Evolutionary conservation across 2,888 invertebrate species (phyloP).

Genomic region (Stenoptilia bipunctidactyla): DNA sequence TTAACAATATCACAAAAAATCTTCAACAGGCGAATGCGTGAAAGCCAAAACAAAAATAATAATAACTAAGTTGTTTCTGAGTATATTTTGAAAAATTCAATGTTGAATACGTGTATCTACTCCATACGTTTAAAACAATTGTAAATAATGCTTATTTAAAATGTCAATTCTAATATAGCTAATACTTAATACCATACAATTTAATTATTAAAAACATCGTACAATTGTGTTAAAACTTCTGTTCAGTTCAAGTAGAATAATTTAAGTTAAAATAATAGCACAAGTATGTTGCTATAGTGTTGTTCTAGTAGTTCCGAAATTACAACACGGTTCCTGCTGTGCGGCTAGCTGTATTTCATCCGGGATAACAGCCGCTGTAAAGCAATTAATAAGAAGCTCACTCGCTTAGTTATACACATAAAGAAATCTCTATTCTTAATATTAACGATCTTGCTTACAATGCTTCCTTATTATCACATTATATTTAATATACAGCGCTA

Average conservation of each 20-base stretch:
- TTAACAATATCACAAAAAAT: too few relatives aligned
- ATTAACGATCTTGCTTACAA: conserved; percentile 59
- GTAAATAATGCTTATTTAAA: too few relatives aligned
- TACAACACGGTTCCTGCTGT: conserved; percentile 27
- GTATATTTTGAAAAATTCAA: too few relatives aligned
- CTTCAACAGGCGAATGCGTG: too few relatives aligned
- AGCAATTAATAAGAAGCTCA: conserved; percentile 48
- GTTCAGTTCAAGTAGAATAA: not conserved
- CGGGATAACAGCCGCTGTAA: conserved; percentile 41
- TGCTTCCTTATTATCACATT: conserved; percentile 63
- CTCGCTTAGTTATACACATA: conserved; percentile 57
- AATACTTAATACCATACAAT: not conserved
- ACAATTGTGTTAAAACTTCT: too few relatives aligned
- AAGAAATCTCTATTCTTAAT: conserved; percentile 56
- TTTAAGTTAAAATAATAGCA: not conserved
- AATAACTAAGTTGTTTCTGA: too few relatives aligned
- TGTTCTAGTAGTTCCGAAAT: conserved; percentile 21
- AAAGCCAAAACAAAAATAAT: too few relatives aligned
- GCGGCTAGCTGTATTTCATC: conserved; percentile 38
- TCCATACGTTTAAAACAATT: too few relatives aligned
- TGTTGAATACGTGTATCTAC: too few relatives aligned
- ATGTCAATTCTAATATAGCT: not conserved
- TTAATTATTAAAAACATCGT: not conserved
- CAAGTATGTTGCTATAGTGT: not conserved
- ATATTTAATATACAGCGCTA: conserved; percentile 60